phyloP scores from a whole-genome alignment of 1,140 invertebrate genomes.

The Ips typographus region DNA sequence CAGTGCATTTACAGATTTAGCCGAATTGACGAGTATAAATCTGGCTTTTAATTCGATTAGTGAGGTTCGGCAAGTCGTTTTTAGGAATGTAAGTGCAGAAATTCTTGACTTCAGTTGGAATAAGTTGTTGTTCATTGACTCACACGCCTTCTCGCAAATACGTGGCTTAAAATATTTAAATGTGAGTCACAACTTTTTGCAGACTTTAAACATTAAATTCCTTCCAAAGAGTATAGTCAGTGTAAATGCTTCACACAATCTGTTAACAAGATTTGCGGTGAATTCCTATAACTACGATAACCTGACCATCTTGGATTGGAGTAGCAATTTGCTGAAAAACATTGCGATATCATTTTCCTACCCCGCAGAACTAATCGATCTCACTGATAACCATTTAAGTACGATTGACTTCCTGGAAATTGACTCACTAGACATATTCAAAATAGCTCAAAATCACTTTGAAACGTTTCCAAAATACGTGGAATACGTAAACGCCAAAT shows the following conservation, averaged over 20 bases:
- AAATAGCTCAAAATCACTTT: conserved; percentile 8
- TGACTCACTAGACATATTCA: background rate
- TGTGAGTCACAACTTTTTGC: conserved; percentile 3
- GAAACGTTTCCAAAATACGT: conserved; percentile 3
- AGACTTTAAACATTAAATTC: background rate
- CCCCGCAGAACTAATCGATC: background rate
- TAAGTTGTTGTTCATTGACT: conserved; percentile 3
- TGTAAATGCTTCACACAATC: conserved; percentile 5
- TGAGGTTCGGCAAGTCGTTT: conserved; percentile 4
- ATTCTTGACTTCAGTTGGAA: conserved; percentile 12
- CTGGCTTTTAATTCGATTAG: conserved; percentile 8
- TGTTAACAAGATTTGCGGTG: background rate
- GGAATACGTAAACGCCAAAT: conserved; percentile 3
- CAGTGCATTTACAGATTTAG: conserved; percentile 5
- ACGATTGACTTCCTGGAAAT: conserved; percentile 7
- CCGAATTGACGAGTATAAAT: background rate
- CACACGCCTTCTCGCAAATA: background rate
- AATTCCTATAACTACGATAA: conserved; percentile 5
- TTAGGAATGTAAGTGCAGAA: conserved; percentile 4
- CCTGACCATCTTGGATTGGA: conserved; percentile 6
- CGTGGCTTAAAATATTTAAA: conserved; percentile 3
- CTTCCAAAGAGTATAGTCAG: background rate
- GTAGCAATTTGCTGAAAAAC: background rate
- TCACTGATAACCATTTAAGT: conserved; percentile 3
- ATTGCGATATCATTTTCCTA: conserved; percentile 4